Percentiles rank a stretch among this genome's conserved stretches.
Conservation (phyloP, 2,113 vertebrate genomes). For the Furnarius figulus region DNA sequence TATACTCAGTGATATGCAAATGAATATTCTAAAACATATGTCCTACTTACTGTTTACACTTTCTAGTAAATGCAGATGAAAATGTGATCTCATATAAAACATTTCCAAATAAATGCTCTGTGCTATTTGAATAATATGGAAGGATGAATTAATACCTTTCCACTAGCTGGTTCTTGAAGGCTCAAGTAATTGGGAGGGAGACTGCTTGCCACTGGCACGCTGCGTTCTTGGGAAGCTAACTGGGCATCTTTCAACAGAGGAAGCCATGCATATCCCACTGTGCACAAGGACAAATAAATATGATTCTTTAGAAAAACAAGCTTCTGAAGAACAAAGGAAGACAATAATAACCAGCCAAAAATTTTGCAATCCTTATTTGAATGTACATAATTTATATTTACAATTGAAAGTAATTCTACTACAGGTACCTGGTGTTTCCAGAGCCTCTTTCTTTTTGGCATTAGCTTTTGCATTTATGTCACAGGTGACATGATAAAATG, state of each 20-base stretch:
- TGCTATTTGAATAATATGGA: fast-evolving
- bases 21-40: not conserved
- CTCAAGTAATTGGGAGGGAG: slow-evolving; percentile 88
- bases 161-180: slow-evolving; percentile 84
- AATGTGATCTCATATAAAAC: not conserved
- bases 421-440: slow-evolving; percentile 91
- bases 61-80: not conserved
- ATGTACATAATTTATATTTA: not conserved
- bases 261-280: slow-evolving; percentile 96
- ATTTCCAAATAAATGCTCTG: not conserved
- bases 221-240: slow-evolving; percentile 89
- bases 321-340: not conserved
- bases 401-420: slow-evolving; percentile 42
- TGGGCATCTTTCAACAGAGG: slow-evolving; percentile 89
- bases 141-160: slow-evolving; percentile 79
- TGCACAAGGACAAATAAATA: slow-evolving; percentile 3
- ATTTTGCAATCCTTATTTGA: slow-evolving; percentile 40
- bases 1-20: not conserved
- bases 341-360: not conserved
- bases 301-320: not conserved
- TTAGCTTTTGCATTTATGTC: slow-evolving; percentile 98
- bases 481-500: slow-evolving; percentile 97
- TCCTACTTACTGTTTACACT: not conserved
- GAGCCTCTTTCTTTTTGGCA: slow-evolving; percentile 93
- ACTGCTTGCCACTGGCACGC: slow-evolving; percentile 85